Evolutionary conservation across 2,113 vertebrate species (phyloP), one percentile per base, ranked within the genome.

Genomic region (Chelonoidis abingdonii): DNA sequence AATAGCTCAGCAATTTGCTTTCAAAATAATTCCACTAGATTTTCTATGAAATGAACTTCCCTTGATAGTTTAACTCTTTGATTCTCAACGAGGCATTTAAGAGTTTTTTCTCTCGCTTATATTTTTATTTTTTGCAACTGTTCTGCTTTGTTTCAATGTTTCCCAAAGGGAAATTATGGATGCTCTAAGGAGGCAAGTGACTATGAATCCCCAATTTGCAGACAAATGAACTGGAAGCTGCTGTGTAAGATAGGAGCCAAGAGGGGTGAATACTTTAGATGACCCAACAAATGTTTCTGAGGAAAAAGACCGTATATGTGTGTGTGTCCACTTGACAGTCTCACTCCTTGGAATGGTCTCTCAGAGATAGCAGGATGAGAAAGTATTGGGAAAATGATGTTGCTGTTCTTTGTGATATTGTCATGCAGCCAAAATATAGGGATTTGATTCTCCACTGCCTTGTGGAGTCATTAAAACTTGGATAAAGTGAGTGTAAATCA

Each of bases 11-110:
- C 79, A 89, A 88, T 53, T 92, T 80, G 89, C 89, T 94, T 97
- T 88, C 90, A 93, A 97, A 97, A 93, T 81, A 95, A 94, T 65
- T 91, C 86, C 31, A 38, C 21, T 10, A 19, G 21, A 80, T 65
- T 31, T 56, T 95, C 94, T 65, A 80, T 88, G 83, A 49, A 88
- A 80, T 91, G 86, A 91, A 31, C 47, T 90, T 86, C 84, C 84
- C 85, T 22, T 38, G 54, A 72, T 80, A 52, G 12, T 89, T 92
- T n/a, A 86, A 72, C 87, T 38, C 25, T 94, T 91, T 93, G 84
- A 89, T 93, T 95, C 89, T 91, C 1, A 2, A 38, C 88, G 65
- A 65, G n/a, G 49, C 82, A 94, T 90, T 41, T 53, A 53, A 83
- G 21, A 87, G 65, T 8, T 1, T 94, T 88, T 88, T 81, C 53